These are phyloP conservation scores for Myripristis jacobus DNA, from an alignment of 2,797 vertebrate species.

Conservation along the genomic window DNA sequence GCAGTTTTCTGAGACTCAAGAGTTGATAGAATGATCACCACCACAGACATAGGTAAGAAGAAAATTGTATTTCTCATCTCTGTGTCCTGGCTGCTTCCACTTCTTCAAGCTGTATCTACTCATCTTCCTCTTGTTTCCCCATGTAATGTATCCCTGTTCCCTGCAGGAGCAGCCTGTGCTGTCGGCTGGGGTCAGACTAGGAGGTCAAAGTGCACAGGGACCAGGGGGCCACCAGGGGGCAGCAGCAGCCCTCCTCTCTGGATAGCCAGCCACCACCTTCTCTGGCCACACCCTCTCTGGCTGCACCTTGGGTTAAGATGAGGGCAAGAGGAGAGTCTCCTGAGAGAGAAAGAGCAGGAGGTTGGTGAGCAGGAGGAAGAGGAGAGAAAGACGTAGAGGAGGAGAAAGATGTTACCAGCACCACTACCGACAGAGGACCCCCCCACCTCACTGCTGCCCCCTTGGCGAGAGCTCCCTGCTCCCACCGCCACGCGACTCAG, in stretches of 20 bases:
- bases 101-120: background rate
- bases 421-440: constrained; percentile 75
- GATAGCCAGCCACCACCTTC: constrained; percentile 71
- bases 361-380: constrained; percentile 74
- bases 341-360: constrained; percentile 42
- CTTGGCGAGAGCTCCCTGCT: constrained; percentile 68
- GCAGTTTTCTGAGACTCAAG: constrained; percentile 88
- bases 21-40: constrained; percentile 85
- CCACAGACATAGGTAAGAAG: constrained; percentile 68
- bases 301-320: constrained; percentile 70
- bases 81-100: background rate
- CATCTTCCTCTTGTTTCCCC: constrained; percentile 4
- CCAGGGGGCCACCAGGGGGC: constrained; percentile 85
- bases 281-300: constrained; percentile 83
- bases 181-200: constrained; percentile 65
- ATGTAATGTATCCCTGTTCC: constrained; percentile 5
- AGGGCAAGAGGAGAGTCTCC: constrained; percentile 67
- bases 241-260: constrained; percentile 87
- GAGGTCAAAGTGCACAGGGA: constrained; percentile 74
- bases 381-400: constrained; percentile 56
- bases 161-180: constrained; percentile 75
- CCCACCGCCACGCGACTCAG: constrained; percentile 79
- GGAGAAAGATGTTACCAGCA: constrained; percentile 47
- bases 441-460: constrained; percentile 86
- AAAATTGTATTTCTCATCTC: background rate